These are phyloP conservation scores for Leptinotarsa rubiginosa DNA, from an alignment of 2,888 invertebrate genomes.

Conservation along the genomic window DNA sequence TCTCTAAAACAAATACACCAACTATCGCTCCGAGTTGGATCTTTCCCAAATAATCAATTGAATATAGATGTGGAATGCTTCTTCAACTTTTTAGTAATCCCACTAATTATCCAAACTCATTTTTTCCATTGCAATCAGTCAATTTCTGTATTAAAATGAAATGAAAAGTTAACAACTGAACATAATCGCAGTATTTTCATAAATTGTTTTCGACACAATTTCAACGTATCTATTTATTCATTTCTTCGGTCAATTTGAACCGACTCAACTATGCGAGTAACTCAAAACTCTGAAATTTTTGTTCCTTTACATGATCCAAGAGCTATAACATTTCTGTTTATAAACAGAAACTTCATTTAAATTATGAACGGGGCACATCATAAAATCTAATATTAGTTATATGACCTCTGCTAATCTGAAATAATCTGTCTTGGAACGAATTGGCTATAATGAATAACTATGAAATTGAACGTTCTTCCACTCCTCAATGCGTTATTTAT, in stretches of 20 bases:
- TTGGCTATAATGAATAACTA: constrained; percentile 35
- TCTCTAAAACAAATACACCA: no score
- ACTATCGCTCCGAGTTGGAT: no score
- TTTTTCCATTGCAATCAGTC: no score
- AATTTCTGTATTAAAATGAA: no score
- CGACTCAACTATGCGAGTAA: neutral
- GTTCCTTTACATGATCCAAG: neutral
- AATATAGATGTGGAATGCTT: no score
- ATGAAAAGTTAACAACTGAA: no score
- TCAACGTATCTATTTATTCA: no score
- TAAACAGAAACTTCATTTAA: constrained; percentile 38
- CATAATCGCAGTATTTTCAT: no score
- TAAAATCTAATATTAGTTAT: constrained; percentile 40
- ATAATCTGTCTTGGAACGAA: constrained; percentile 41
- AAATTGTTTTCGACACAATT: no score
- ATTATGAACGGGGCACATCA: constrained; percentile 39
- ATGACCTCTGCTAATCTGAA: constrained; percentile 38
- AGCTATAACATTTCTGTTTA: constrained; percentile 6
- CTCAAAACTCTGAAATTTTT: neutral
- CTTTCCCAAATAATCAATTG: no score
- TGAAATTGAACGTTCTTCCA: constrained; percentile 24
- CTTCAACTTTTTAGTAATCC: no score
- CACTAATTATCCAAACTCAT: no score
- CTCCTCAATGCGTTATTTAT: constrained; percentile 15
- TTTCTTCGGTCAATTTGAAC: neutral